Evolutionary conservation across 2,888 invertebrate species (phyloP).

Genomic region (Diachrysia chrysitis): DNA sequence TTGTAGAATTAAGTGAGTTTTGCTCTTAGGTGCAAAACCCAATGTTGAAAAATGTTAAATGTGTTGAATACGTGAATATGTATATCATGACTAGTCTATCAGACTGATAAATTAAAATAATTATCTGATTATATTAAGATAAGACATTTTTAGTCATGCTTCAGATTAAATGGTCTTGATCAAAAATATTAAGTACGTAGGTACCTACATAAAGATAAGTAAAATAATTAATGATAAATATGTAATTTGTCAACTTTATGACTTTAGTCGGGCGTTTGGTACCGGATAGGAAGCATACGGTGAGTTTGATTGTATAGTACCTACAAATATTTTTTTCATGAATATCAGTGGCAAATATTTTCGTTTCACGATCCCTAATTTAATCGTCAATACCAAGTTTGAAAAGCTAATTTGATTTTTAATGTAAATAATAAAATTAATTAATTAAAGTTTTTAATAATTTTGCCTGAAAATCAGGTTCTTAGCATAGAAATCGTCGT

Average conservation of each 20-base stretch:
- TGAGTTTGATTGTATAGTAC: conserved; percentile 62
- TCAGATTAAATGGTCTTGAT: conserved; percentile 61
- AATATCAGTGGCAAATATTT: background rate
- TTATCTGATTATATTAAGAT: conserved; percentile 55
- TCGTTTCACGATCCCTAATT: background rate
- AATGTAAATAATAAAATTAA: no score
- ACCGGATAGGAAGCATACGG: conserved; percentile 74
- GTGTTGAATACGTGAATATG: conserved; percentile 14
- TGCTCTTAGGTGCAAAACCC: background rate
- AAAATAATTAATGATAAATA: conserved; percentile 72
- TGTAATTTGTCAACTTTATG: conserved; percentile 62
- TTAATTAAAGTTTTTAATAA: no score
- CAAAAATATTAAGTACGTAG: conserved; percentile 55
- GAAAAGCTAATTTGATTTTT: no score
- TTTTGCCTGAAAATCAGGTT: no score
- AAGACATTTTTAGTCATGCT: conserved; percentile 59
- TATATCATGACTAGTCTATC: conserved; percentile 19
- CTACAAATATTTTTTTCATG: background rate
- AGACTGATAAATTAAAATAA: conserved; percentile 35
- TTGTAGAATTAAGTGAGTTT: no score
- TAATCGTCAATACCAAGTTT: background rate
- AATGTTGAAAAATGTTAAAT: conserved; percentile 16
- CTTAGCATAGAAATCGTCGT: no score
- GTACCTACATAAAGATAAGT: conserved; percentile 67
- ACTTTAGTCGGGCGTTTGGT: conserved; percentile 72